Percentiles rank a stretch among this genome's conserved stretches.
These are phyloP conservation scores for Platypus cylindrus DNA, from an alignment of 2,888 invertebrate genomes.

Conservation along the genomic window DNA sequence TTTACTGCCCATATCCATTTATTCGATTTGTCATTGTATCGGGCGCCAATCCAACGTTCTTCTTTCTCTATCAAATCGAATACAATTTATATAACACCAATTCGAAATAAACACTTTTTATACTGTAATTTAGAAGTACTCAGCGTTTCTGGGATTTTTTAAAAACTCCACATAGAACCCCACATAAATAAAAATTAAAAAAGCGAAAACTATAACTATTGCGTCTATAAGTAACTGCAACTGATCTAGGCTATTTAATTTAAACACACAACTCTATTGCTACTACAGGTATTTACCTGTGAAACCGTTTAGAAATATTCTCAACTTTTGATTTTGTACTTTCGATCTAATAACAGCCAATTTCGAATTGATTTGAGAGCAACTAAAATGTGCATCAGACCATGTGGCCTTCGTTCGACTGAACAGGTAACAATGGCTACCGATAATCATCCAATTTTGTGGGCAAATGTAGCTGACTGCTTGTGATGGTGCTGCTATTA, in stretches of 20 bases:
- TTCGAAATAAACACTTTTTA: too few species aligned
- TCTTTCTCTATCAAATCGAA: slow-evolving; percentile 30
- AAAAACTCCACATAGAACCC: too few species aligned
- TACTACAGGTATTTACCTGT: slow-evolving; percentile 18
- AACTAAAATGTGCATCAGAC: slow-evolving; percentile 26
- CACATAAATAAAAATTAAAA: too few species aligned
- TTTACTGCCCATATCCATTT: slow-evolving; percentile 70
- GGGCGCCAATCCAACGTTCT: slow-evolving; percentile 71
- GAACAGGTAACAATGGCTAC: slow-evolving; percentile 27
- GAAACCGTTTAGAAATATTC: slow-evolving; percentile 24
- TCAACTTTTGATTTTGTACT: slow-evolving; percentile 22
- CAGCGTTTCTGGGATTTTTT: too few species aligned
- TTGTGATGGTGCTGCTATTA: slow-evolving; percentile 7
- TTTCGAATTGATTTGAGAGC: slow-evolving; percentile 22
- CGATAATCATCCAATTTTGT: slow-evolving; percentile 23
- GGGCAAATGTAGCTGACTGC: slow-evolving; percentile 22
- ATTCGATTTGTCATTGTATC: slow-evolving; percentile 53
- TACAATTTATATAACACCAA: too few species aligned
- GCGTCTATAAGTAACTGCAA: too few species aligned
- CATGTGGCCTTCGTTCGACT: slow-evolving; percentile 23
- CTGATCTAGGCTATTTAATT: too few species aligned
- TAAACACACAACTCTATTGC: too few species aligned
- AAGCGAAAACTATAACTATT: too few species aligned
- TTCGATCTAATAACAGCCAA: slow-evolving; percentile 23
- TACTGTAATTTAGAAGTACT: too few species aligned